phyloP scores from a whole-genome alignment of 2,888 invertebrate genomes.

The Orchesella flavescens region DNA sequence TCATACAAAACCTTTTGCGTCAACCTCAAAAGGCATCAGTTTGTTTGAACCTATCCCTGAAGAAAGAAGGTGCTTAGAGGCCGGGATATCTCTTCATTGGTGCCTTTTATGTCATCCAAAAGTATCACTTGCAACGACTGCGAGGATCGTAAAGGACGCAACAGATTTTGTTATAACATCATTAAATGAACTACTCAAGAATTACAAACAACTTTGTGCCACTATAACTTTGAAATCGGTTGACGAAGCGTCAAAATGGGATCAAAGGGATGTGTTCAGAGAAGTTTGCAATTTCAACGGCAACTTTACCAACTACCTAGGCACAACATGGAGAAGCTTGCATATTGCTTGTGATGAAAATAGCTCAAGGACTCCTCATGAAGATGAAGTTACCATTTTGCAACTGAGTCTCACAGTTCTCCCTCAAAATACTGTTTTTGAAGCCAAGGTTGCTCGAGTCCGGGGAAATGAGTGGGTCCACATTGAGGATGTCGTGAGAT shows the following conservation, averaged over 20 bases:
- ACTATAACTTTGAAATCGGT: background rate
- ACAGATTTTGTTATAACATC: background rate
- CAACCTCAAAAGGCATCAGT: constrained; percentile 1
- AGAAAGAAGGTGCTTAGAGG: constrained; percentile 9
- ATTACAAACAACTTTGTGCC: background rate
- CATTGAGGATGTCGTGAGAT: background rate
- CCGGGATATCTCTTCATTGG: constrained; percentile 21
- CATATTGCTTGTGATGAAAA: constrained; percentile 6
- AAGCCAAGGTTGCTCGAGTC: background rate
- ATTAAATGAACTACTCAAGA: background rate
- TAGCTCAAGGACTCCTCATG: background rate
- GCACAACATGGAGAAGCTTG: background rate
- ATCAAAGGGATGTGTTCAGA: constrained; percentile 17
- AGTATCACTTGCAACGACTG: background rate
- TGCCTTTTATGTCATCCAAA: constrained; percentile 7
- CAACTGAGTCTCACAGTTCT: background rate
- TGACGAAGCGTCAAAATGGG: constrained; percentile 4
- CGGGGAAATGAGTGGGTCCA: background rate
- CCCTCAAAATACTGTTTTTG: background rate
- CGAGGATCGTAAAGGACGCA: background rate
- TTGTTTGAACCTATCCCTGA: constrained; percentile 8
- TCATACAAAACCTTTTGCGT: too few relatives aligned
- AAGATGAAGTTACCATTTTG: background rate
- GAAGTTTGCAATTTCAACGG: background rate
- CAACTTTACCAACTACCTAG: too few relatives aligned